These are phyloP conservation scores for Brassicogethes aeneus DNA, from an alignment of 2,888 invertebrate genomes.

Conservation along the genomic window DNA sequence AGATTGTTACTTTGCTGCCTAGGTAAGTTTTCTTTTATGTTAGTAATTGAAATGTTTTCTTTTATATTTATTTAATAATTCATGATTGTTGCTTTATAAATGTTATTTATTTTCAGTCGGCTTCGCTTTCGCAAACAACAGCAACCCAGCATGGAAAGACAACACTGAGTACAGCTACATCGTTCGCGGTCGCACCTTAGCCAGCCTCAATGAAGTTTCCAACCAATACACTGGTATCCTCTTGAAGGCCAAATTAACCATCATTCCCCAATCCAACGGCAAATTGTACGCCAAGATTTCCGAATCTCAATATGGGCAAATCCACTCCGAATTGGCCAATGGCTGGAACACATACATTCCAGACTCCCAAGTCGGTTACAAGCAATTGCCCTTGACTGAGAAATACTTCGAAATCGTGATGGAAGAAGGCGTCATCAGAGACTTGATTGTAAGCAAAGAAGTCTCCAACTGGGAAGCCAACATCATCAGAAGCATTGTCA, in stretches of 20 bases:
- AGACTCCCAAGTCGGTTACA: constrained; percentile 42
- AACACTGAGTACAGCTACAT: constrained; percentile 50
- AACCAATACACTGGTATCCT: constrained; percentile 46
- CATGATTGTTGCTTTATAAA: neutral
- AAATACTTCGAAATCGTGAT: constrained; percentile 52
- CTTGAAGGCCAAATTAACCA: constrained; percentile 45
- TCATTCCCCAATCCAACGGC: constrained; percentile 45
- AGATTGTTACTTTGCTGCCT: too few relatives aligned
- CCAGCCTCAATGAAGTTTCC: constrained; percentile 46
- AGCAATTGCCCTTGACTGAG: constrained; percentile 44
- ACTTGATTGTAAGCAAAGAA: constrained; percentile 46
- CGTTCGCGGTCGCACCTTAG: constrained; percentile 46
- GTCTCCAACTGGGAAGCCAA: constrained; percentile 54
- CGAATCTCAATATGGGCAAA: constrained; percentile 42
- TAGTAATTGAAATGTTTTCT: neutral
- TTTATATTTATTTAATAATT: neutral
- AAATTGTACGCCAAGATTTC: constrained; percentile 38
- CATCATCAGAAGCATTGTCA: constrained; percentile 55
- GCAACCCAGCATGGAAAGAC: constrained; percentile 44
- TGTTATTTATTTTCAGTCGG: constrained; percentile 25
- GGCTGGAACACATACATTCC: constrained; percentile 43
- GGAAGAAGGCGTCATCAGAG: constrained; percentile 51
- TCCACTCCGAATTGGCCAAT: constrained; percentile 41
- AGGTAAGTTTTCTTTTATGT: too few relatives aligned
- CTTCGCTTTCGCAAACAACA: constrained; percentile 25